Percentiles rank a stretch among this genome's conserved stretches.
These are phyloP conservation scores for Phaetusa simplex DNA, from an alignment of 2,113 vertebrate species.

Conservation along the genomic window DNA sequence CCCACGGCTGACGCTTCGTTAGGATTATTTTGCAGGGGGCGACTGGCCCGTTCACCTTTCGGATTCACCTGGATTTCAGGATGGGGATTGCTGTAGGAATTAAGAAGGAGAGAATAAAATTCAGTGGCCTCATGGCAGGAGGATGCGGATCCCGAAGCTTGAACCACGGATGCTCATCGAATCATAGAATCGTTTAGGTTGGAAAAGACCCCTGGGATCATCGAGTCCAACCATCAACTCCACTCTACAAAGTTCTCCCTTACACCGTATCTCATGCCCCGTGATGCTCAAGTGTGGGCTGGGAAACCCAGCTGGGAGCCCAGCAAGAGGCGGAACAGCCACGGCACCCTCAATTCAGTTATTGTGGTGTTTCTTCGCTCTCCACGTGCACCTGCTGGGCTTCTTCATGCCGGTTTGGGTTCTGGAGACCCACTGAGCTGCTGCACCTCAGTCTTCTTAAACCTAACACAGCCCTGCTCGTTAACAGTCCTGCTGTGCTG, in stretches of 20 bases:
- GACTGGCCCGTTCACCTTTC: background rate
- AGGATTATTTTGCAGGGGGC: background rate
- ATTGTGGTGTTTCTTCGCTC: background rate
- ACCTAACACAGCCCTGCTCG: background rate
- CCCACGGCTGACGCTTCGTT: background rate
- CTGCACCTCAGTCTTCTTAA: background rate
- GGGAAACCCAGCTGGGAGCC: background rate
- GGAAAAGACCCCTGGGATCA: too few species aligned
- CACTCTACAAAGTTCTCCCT: too few species aligned
- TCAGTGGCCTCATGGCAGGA: background rate
- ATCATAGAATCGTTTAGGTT: too few species aligned
- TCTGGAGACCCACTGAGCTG: background rate
- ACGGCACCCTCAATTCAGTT: background rate
- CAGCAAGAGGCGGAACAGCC: background rate
- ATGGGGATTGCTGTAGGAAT: background rate
- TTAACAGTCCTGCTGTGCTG: slow-evolving; percentile 1
- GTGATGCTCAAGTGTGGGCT: background rate
- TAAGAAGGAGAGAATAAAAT: background rate
- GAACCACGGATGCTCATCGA: too few species aligned
- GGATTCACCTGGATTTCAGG: background rate
- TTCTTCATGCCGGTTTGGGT: background rate
- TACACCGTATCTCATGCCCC: too few species aligned
- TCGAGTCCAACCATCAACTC: too few species aligned
- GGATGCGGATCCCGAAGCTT: background rate
- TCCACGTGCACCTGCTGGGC: background rate